Evolutionary conservation across 2,888 invertebrate genomes (phyloP).

Genomic region (Lasioglossum marginatum): DNA sequence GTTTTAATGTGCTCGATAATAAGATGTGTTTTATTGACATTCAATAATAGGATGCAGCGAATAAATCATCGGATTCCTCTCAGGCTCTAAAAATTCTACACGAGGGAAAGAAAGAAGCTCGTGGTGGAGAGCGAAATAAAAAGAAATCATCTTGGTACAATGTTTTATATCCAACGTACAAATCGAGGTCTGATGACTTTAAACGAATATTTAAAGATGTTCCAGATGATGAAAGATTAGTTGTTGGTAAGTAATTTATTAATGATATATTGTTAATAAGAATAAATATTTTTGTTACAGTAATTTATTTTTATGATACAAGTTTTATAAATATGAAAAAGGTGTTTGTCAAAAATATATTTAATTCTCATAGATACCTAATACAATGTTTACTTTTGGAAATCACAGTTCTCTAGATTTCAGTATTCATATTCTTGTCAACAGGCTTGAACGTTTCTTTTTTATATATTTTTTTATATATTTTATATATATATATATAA

Average conservation of each 20-base stretch:
- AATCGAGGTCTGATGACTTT: constrained; percentile 96
- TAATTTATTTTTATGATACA: not conserved
- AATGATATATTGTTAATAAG: constrained; percentile 3
- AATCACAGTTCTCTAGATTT: not conserved
- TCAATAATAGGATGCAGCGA: constrained; percentile 44
- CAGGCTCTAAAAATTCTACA: constrained; percentile 76
- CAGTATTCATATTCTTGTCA: not conserved
- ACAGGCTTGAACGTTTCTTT: not conserved
- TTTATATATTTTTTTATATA: too few species aligned
- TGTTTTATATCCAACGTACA: constrained; percentile 95
- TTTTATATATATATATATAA: too few species aligned
- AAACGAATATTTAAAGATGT: constrained; percentile 96
- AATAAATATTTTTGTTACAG: not conserved
- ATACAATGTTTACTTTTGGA: not conserved
- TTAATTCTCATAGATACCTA: not conserved
- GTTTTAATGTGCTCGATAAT: not conserved
- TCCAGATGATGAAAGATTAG: constrained; percentile 95
- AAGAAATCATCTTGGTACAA: constrained; percentile 94
- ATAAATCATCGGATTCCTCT: constrained; percentile 82
- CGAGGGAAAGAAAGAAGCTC: constrained; percentile 83
- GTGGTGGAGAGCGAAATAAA: constrained; percentile 87
- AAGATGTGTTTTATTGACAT: not conserved
- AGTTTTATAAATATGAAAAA: constrained; percentile 6
- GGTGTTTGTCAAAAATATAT: not conserved
- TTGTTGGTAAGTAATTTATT: constrained; percentile 90